Evolutionary conservation across 2,113 vertebrate genomes (phyloP).

Genomic region (Silurus meridionalis): DNA sequence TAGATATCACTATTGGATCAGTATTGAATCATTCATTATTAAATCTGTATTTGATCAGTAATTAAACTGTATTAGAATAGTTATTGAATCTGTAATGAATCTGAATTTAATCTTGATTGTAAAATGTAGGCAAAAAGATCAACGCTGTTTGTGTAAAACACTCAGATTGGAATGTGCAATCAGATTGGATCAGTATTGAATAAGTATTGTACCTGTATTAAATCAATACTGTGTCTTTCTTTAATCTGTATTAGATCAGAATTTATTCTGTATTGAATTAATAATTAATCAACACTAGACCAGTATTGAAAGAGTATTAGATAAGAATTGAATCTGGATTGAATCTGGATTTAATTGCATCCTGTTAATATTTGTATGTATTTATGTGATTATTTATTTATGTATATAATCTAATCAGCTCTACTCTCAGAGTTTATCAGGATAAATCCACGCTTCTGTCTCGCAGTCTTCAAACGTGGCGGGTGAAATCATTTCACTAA

Average conservation of each 20-base stretch:
- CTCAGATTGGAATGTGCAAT: no score
- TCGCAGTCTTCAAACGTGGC: not conserved
- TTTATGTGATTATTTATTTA: not conserved
- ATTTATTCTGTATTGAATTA: not conserved
- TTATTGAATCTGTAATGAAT: not conserved
- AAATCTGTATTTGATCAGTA: not conserved
- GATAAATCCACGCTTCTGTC: not conserved
- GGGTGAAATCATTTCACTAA: not conserved
- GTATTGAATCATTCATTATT: not conserved
- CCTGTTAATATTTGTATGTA: not conserved
- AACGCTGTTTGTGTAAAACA: no score
- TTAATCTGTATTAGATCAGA: not conserved
- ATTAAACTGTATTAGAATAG: not conserved
- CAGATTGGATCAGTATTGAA: not conserved
- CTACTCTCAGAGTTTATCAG: conserved; percentile 14
- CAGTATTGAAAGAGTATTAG: not conserved
- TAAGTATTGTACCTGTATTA: not conserved
- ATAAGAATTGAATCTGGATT: not conserved
- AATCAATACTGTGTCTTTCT: no score
- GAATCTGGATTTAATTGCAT: no score
- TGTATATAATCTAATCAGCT: not conserved
- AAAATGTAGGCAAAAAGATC: no score
- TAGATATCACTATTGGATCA: not conserved
- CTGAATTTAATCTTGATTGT: no score
- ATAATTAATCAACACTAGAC: not conserved